Evolutionary conservation across 2,113 vertebrate species (phyloP).

Genomic region (Pseudopodoces humilis): DNA sequence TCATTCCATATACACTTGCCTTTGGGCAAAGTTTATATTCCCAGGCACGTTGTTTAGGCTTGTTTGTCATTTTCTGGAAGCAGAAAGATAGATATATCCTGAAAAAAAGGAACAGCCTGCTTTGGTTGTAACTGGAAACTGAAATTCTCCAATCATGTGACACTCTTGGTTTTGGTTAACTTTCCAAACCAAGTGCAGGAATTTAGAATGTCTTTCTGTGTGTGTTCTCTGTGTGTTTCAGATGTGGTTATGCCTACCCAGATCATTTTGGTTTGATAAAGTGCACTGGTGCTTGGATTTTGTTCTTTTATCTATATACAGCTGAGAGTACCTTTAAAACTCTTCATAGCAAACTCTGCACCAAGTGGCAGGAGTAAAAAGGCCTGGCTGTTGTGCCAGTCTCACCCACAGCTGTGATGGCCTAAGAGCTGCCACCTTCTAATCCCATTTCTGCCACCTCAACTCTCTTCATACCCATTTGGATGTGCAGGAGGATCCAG

Average conservation of each 20-base stretch:
- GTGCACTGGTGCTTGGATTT: background rate
- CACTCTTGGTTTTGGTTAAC: background rate
- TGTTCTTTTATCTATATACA: background rate
- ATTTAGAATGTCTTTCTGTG: background rate
- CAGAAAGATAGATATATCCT: background rate
- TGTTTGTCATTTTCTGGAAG: background rate
- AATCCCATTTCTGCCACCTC: background rate
- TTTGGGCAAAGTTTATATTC: background rate
- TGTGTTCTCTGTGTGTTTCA: background rate
- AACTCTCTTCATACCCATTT: accelerated
- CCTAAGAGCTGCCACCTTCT: background rate
- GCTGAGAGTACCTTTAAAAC: background rate
- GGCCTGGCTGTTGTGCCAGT: background rate
- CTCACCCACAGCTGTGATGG: background rate
- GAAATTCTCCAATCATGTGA: background rate
- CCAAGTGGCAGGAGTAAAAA: background rate
- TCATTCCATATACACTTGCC: background rate
- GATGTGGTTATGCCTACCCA: background rate
- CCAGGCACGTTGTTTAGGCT: background rate
- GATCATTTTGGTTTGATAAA: background rate
- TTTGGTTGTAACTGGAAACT: background rate
- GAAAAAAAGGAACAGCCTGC: background rate
- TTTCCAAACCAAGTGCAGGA: background rate
- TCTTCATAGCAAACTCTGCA: background rate
- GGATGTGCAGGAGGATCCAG: background rate